Percentiles rank a stretch among this genome's conserved stretches.
Conservation (phyloP, 1,140 invertebrate species). For the Pararge aegeria region DNA sequence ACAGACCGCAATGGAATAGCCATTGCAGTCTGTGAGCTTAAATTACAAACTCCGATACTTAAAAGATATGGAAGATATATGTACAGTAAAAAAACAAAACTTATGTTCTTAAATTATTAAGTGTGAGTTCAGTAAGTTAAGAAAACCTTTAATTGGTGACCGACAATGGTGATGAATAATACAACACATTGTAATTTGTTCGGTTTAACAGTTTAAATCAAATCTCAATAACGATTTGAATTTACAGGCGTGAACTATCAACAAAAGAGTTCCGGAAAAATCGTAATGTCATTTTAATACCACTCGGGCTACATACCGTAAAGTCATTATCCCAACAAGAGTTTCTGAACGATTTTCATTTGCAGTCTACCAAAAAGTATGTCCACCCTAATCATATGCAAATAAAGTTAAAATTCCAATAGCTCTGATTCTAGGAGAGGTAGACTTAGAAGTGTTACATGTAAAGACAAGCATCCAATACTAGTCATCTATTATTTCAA, state of each 20-base stretch:
- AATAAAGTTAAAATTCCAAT: conserved; percentile 14
- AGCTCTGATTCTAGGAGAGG: not conserved
- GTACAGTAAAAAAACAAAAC: no score
- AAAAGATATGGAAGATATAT: no score
- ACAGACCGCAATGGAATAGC: no score
- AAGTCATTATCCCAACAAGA: conserved; percentile 54
- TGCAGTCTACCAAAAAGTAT: not conserved
- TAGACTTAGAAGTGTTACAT: conserved; percentile 5
- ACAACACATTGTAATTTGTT: not conserved
- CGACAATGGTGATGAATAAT: no score
- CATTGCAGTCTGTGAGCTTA: no score
- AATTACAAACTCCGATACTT: no score
- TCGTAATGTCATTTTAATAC: conserved; percentile 72
- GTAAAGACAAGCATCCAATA: conserved; percentile 37
- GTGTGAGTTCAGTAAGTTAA: no score
- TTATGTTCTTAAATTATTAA: no score
- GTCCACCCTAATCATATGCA: not conserved
- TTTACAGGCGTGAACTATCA: conserved; percentile 35
- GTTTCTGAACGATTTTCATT: conserved; percentile 8
- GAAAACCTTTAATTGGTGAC: no score
- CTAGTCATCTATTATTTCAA: conserved; percentile 43
- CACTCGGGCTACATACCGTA: conserved; percentile 46
- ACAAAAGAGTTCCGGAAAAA: conserved; percentile 34
- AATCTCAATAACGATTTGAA: conserved; percentile 28
- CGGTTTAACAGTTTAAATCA: not conserved